Evolutionary conservation across 2,888 invertebrate genomes (phyloP).

Genomic region (Amblyjoppa proteus): DNA sequence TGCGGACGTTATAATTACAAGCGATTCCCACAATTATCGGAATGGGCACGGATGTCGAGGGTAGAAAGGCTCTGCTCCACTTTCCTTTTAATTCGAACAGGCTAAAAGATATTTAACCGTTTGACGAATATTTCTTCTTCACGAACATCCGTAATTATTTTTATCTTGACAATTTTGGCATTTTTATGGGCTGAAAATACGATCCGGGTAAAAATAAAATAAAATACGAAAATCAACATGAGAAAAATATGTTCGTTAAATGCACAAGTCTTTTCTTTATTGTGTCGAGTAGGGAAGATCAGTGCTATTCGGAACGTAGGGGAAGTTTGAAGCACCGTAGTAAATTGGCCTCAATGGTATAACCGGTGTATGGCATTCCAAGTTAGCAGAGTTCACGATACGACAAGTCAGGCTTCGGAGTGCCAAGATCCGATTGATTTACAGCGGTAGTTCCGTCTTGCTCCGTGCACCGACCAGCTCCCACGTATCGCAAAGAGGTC

Average conservation of each 20-base stretch:
- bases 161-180: no score
- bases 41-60: constrained; percentile 20
- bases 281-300: neutral
- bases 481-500: constrained; percentile 4
- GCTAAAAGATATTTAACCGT: no score
- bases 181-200: no score
- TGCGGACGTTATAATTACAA: constrained; percentile 83
- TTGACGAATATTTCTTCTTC: no score
- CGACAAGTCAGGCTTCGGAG: neutral
- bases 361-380: neutral
- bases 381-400: neutral
- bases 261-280: neutral
- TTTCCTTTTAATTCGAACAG: no score
- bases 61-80: constrained; percentile 2
- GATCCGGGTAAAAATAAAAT: no score
- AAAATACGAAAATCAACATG: no score
- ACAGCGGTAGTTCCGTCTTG: neutral
- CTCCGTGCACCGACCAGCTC: no score
- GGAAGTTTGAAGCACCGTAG: no score
- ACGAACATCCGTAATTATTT: no score
- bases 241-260: neutral
- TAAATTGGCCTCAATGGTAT: no score
- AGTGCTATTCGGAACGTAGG: no score
- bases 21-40: constrained; percentile 80
- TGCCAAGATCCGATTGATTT: neutral